A percentile compares a stretch with the other conserved stretches of the same genome.
These are phyloP conservation scores for Ochropleura leucogaster DNA, from an alignment of 2,888 invertebrate species.

Conservation along the genomic window DNA sequence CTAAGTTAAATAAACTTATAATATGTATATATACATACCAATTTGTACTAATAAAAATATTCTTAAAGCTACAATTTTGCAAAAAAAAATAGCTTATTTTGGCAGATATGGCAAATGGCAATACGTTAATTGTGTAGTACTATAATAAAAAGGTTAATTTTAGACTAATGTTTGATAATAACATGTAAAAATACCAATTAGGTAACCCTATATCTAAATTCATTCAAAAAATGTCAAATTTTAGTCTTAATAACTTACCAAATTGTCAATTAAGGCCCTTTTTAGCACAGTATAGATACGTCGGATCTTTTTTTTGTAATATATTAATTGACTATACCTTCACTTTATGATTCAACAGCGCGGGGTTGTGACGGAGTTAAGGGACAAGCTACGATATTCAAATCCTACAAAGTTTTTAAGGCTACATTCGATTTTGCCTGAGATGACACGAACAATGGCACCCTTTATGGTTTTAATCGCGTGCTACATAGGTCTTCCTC, in stretches of 20 bases:
- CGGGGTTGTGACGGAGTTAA: neutral
- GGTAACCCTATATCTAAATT: conserved; percentile 34
- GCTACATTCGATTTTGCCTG: neutral
- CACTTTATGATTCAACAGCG: conserved; percentile 21
- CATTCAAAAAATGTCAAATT: conserved; percentile 24
- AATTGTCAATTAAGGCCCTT: conserved; percentile 58
- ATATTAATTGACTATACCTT: conserved; percentile 13
- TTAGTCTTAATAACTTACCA: conserved; percentile 15
- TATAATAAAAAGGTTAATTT: conserved; percentile 8
- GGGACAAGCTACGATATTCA: neutral
- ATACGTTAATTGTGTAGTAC: conserved; percentile 21
- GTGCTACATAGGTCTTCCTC: neutral
- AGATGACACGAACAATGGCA: neutral
- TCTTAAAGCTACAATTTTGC: conserved; percentile 29
- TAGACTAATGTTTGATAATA: conserved; percentile 13
- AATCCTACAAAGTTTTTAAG: neutral
- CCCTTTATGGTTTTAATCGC: neutral
- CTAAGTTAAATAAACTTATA: conserved; percentile 20
- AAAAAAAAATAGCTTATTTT: conserved; percentile 41
- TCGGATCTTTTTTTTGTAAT: conserved; percentile 3
- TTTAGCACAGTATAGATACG: conserved; percentile 33
- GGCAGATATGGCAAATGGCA: conserved; percentile 55
- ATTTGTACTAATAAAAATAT: conserved; percentile 46
- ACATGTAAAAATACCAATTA: conserved; percentile 48
- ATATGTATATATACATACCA: conserved; percentile 28